These are phyloP conservation scores for Babyrousa celebensis DNA, from an alignment of 2,797 vertebrate species.

Conservation along the genomic window DNA sequence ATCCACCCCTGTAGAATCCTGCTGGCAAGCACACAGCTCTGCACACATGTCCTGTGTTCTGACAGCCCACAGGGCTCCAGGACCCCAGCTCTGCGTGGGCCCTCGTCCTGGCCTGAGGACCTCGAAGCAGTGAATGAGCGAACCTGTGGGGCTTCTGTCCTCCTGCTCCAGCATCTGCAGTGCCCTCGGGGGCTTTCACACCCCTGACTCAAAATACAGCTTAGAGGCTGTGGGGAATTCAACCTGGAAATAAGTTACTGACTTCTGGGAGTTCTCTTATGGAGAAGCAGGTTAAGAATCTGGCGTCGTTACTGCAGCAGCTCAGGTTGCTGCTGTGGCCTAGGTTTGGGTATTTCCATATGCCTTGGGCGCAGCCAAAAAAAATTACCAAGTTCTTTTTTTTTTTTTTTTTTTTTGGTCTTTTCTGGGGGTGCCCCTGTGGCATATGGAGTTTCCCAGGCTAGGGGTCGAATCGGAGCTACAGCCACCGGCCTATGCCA, in stretches of 20 bases:
- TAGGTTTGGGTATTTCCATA: no score
- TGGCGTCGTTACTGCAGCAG: no score
- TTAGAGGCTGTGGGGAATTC: background rate
- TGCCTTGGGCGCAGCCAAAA: no score
- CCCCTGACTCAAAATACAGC: background rate
- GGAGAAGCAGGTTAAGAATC: no score
- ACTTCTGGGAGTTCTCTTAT: background rate
- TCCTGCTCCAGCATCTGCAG: accelerated
- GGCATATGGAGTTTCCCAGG: no score
- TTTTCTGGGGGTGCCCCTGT: no score
- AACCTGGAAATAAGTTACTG: accelerated
- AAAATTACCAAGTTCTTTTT: no score
- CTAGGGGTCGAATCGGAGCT: no score
- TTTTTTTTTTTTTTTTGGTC: no score
- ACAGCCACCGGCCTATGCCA: no score
- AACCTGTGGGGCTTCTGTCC: accelerated
- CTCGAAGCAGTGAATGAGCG: background rate
- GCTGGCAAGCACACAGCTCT: accelerated
- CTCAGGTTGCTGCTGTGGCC: no score
- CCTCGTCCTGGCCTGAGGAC: accelerated
- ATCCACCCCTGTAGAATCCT: background rate
- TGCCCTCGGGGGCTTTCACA: accelerated
- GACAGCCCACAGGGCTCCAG: no score
- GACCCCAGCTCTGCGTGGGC: background rate
- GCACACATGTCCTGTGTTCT: accelerated